Conservation (phyloP, 2,797 vertebrate genomes). For the Agapornis canus region DNA sequence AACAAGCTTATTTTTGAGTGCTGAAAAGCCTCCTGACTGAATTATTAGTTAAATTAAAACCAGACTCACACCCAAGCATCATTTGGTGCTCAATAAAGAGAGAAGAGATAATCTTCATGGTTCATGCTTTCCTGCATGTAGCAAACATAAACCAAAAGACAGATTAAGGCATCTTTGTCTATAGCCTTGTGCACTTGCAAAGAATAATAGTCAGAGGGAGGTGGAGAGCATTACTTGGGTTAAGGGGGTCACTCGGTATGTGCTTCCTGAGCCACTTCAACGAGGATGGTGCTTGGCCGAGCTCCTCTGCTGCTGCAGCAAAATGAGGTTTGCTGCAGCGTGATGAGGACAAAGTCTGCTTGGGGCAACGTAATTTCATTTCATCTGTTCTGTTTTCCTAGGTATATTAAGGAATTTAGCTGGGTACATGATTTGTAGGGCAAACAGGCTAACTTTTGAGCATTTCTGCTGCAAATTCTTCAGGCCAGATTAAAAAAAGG, state of each 20-base stretch:
- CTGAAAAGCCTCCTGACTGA: not conserved
- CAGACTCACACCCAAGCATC: fast-evolving
- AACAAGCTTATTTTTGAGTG: not conserved
- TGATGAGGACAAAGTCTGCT: not conserved
- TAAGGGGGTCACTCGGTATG: not conserved
- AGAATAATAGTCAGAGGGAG: not conserved
- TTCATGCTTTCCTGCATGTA: not conserved
- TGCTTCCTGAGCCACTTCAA: not conserved
- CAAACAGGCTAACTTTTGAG: not conserved
- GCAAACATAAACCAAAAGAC: not conserved
- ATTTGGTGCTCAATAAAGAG: not conserved
- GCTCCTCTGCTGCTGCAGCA: not conserved
- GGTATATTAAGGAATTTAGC: not conserved
- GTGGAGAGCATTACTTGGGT: not conserved
- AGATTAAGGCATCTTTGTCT: not conserved
- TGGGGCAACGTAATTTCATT: not conserved
- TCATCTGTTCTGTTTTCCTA: not conserved
- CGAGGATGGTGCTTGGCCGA: fast-evolving
- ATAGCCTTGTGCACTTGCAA: not conserved
- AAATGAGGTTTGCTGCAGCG: not conserved
- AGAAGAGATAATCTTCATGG: not conserved
- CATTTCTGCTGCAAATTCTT: not conserved
- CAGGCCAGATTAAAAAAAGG: not conserved
- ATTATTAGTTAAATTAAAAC: not conserved
- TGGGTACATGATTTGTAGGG: not conserved